These are phyloP conservation scores for Macrosteles quadrilineatus DNA, from an alignment of 1,140 invertebrate genomes.

Conservation along the genomic window DNA sequence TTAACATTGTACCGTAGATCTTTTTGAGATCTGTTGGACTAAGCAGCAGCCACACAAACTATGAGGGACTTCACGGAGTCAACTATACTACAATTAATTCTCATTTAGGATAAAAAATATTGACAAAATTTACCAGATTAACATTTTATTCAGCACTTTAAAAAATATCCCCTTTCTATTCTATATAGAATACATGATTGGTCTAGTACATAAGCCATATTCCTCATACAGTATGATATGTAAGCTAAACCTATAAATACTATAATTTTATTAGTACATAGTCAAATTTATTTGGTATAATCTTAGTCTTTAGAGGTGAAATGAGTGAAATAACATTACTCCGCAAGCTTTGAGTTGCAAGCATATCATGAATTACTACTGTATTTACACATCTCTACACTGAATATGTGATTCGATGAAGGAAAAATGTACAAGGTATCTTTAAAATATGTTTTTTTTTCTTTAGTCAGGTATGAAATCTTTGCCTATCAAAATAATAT, in stretches of 20 bases:
- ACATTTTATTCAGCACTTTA: slow-evolving; percentile 33
- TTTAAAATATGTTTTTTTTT: not conserved
- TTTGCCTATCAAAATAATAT: too few species aligned
- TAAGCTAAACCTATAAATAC: slow-evolving; percentile 32
- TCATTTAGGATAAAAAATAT: too few species aligned
- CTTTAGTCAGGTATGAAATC: slow-evolving; percentile 1
- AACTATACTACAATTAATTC: not conserved
- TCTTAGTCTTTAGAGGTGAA: slow-evolving; percentile 30
- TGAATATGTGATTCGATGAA: not conserved
- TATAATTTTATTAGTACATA: slow-evolving; percentile 31
- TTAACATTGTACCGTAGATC: too few species aligned
- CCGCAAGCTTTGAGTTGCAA: slow-evolving; percentile 15
- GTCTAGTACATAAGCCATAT: slow-evolving; percentile 34
- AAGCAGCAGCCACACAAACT: not conserved
- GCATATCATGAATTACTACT: slow-evolving; percentile 1
- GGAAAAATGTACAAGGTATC: not conserved
- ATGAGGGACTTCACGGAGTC: not conserved
- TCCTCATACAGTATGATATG: slow-evolving; percentile 32
- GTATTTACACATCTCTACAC: not conserved
- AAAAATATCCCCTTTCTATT: slow-evolving; percentile 33
- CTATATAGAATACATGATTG: slow-evolving; percentile 34
- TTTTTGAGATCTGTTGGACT: too few species aligned
- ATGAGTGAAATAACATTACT: slow-evolving; percentile 20
- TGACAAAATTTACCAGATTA: slow-evolving; percentile 16
- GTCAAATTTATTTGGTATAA: slow-evolving; percentile 32